Conservation (phyloP, 2,888 invertebrate species). For the Ophion obscuratus region DNA sequence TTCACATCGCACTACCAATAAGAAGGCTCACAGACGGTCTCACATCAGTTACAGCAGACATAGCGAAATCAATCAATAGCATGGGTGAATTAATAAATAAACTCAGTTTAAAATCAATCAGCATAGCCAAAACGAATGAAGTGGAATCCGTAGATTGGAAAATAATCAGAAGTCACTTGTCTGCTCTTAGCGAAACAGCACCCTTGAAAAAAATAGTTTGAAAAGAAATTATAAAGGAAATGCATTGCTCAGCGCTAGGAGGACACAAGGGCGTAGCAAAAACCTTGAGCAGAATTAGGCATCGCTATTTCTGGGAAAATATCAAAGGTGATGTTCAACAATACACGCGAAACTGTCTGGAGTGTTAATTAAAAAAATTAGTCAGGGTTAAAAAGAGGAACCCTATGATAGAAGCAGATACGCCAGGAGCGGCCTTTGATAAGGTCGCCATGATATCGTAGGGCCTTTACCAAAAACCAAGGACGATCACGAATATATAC, state of each 20-base stretch:
- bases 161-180: not conserved
- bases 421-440: not conserved
- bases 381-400: slow-evolving; percentile 14
- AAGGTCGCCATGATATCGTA: not conserved
- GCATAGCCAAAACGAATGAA: slow-evolving; percentile 27
- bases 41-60: not conserved
- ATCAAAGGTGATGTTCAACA: slow-evolving; percentile 14
- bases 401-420: slow-evolving; percentile 17
- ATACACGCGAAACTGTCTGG: slow-evolving; percentile 12
- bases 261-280: slow-evolving; percentile 10
- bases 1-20: slow-evolving; percentile 38
- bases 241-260: no score
- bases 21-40: not conserved
- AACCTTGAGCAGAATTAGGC: slow-evolving; percentile 18
- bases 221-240: no score
- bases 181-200: no score
- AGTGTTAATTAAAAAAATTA: not conserved
- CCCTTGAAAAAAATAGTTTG: no score
- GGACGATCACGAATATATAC: not conserved
- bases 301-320: slow-evolving; percentile 31
- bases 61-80: slow-evolving; percentile 8
- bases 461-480: slow-evolving; percentile 2
- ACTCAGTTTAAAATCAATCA: not conserved
- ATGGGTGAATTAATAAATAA: not conserved
- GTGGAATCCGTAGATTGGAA: slow-evolving; percentile 15